These are phyloP conservation scores for Cichladusa arquata DNA, from an alignment of 2,113 vertebrate species.

Conservation along the genomic window DNA sequence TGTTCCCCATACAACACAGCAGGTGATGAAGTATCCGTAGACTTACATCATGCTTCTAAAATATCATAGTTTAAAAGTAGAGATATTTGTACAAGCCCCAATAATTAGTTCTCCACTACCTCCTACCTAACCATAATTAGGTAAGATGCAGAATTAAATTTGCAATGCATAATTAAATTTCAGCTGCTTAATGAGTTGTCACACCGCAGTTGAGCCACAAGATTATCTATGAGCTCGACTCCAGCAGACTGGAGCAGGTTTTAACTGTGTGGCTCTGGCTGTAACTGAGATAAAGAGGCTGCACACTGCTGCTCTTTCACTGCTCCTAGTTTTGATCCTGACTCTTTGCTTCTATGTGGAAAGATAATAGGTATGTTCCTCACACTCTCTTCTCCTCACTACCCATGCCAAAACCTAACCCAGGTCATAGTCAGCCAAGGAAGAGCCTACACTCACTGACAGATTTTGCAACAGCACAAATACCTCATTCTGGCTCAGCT, in stretches of 20 bases:
- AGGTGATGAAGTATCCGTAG: neutral
- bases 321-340: neutral
- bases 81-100: neutral
- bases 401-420: neutral
- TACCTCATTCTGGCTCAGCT: neutral
- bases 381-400: neutral
- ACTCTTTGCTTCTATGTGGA: neutral
- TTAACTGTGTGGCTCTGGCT: neutral
- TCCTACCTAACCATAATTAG: neutral
- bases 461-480: neutral
- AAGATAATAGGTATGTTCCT: neutral
- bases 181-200: neutral
- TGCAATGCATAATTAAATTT: neutral
- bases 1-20: neutral
- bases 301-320: neutral
- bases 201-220: neutral
- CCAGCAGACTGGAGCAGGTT: neutral
- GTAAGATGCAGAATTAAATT: neutral
- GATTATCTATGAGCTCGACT: fast-evolving
- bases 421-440: neutral
- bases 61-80: neutral
- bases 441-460: neutral
- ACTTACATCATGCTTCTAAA: neutral
- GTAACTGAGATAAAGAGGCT: neutral
- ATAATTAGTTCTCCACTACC: neutral